phyloP scores from a whole-genome alignment of 2,888 invertebrate genomes.

The Branchipolynoe longqiensis region DNA sequence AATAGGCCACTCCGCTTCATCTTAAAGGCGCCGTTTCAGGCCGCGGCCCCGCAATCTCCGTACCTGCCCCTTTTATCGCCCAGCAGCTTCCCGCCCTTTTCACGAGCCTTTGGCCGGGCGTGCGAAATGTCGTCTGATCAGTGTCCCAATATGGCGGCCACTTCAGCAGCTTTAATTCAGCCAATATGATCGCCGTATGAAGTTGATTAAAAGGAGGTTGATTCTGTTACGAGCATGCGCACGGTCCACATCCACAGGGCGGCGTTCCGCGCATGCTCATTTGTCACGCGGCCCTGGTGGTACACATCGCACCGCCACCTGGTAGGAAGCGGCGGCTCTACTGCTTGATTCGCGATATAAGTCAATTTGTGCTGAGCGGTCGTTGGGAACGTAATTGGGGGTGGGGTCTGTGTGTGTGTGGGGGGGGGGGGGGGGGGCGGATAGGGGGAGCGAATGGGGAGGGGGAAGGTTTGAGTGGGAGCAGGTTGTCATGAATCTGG shows the following conservation, averaged over 20 bases:
- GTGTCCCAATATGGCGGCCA: neutral
- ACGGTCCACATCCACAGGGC: neutral
- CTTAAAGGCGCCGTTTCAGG: too few relatives aligned
- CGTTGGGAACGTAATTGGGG: neutral
- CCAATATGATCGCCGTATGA: slow-evolving; percentile 11
- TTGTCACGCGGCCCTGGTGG: too few relatives aligned
- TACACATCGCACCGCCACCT: slow-evolving; percentile 17
- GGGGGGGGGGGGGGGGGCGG: neutral
- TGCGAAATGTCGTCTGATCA: neutral
- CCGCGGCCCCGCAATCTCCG: neutral
- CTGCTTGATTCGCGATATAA: neutral
- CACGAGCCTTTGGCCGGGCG: neutral
- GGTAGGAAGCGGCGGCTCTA: neutral
- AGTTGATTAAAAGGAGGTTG: slow-evolving; percentile 16
- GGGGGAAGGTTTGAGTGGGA: neutral
- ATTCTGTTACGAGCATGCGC: slow-evolving; percentile 17
- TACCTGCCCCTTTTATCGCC: neutral
- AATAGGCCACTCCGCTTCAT: too few relatives aligned
- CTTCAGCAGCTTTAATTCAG: neutral
- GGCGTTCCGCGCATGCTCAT: neutral
- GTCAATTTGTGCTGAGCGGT: neutral
- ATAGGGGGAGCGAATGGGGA: neutral
- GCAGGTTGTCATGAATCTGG: too few relatives aligned
- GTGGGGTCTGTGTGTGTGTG: neutral
- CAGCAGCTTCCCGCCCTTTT: neutral